Evolutionary conservation across 2,113 vertebrate genomes (phyloP), one percentile per base, ranked within the genome.

Genomic region (Mugil cephalus): DNA sequence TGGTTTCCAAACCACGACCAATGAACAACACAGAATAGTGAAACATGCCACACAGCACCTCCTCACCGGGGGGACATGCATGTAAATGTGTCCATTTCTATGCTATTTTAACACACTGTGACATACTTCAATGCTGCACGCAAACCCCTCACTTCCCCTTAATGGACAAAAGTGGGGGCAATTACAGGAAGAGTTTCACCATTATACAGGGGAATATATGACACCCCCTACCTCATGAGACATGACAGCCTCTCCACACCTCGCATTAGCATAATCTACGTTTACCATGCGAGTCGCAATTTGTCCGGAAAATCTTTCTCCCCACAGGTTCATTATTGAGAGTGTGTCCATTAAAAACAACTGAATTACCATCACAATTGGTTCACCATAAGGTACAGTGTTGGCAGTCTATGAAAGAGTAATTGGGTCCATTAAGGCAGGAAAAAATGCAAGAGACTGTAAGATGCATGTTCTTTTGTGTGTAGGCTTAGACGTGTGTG

Each of bases 331-430:
- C 87, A 92, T 93, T 90, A 93, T 83, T 83, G 85, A 68, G 80
- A 87, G 85, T 34, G 78, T 65, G 82, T 88, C 88, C 79, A 93
- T 93, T 93, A 93, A 86, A 90, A 88, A 86, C 86, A 87, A 90
- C 79, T 46, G 80, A 86, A 94, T 93, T 93, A 90, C 64, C 91
- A 93, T 93, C 86, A 89, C 80, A 91, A 90, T 89, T 84, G 89
- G 85, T 81, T 80, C 60, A 68, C 79, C 73, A 80, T 84, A 79
- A 82, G 75, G 76, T 78, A 82, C 72, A 53, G 78, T 60, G 75
- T 66, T 85, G 77, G 81, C 77, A 79, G 80, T 78, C 71, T 90
- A 89, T 87, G 84, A 86, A 87, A 85, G 82, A 87, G 84, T 93
- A 92, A 94, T 93, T 92, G 87, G 87, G 84, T 87, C 86, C 80